Evolutionary conservation across 2,113 vertebrate species (phyloP), one percentile per base, ranked within the genome.

Genomic region (Choloepus hoffmanni): DNA sequence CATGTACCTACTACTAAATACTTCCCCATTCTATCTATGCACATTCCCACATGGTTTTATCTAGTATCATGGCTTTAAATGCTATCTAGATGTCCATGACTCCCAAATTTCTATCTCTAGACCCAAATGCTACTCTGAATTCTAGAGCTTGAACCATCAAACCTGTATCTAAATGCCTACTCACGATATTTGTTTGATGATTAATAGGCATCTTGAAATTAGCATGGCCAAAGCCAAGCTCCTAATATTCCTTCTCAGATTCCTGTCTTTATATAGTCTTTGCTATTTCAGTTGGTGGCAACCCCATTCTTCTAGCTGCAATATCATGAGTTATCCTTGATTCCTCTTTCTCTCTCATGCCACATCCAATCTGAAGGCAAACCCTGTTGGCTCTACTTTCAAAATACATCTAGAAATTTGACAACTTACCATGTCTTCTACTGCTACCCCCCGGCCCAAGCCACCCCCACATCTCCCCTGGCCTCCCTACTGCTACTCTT

Each of bases 381-480:
- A 70, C 36, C 14, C 5, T 4, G 0, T 55, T 48, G 16, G 19
- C 4, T 85, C 36, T 76, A 1, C n/a, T 76, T 89, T 23, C 60
- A 82, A 63, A 81, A 45, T 36, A 5, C 1, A 50, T 74, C 40
- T 23, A 43, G 36, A 43, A 68, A 50, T 43, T 15, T 33, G 45
- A 73, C 26, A 21, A 87, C 40, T 48, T 43, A 60, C 3, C 2
- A 13, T 23, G 21, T 19, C 23, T 1, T 53, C 16, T 1, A 7
- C 26, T 6, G n/a, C 53, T 11, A 2, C 43, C 43, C 16, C 6
- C 36, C 33, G 33, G 28, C 15, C 28, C 45, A 43, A 12, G 45
- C n/a, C 15, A 16, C 68, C 62, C 16, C 15, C 13, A 3, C 2
- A n/a, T 15, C 5, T 23, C 0, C 0, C 10, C 53, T 76, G 33